Evolutionary conservation across 2,888 invertebrate species (phyloP).

Genomic region (Cheiracanthium punctorium): DNA sequence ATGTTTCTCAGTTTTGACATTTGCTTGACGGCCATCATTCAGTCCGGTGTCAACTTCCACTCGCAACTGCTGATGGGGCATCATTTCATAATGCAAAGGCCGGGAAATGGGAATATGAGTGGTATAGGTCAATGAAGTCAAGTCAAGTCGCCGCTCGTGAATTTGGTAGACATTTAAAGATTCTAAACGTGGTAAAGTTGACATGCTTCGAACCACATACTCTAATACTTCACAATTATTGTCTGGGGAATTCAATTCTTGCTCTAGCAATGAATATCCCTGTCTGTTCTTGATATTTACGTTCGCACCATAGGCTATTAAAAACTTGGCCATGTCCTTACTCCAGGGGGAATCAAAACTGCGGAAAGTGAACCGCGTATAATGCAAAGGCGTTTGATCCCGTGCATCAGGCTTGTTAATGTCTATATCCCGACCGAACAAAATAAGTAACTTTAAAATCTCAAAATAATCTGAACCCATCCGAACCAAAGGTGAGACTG

Average conservation of each 20-base stretch:
- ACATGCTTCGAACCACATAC: constrained; percentile 74
- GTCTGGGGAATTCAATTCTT: too few species aligned
- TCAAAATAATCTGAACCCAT: constrained; percentile 73
- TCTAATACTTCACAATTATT: constrained; percentile 67
- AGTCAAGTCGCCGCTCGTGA: too few species aligned
- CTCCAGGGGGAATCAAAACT: constrained; percentile 73
- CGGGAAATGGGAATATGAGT: not conserved
- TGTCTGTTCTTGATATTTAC: constrained; percentile 74
- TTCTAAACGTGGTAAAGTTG: constrained; percentile 73
- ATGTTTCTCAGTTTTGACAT: constrained; percentile 70
- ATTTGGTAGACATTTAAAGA: constrained; percentile 50
- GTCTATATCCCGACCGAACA: constrained; percentile 74
- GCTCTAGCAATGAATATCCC: constrained; percentile 74
- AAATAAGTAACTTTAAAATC: constrained; percentile 73
- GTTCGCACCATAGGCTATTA: constrained; percentile 75
- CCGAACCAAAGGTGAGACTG: constrained; percentile 73
- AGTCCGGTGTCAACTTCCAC: too few species aligned
- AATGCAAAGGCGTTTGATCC: too few species aligned
- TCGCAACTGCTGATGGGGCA: not conserved
- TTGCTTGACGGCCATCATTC: too few species aligned
- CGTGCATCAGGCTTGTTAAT: constrained; percentile 73
- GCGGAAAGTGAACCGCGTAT: constrained; percentile 75
- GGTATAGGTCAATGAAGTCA: too few species aligned
- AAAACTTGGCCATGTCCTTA: constrained; percentile 74
- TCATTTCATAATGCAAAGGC: not conserved